These are phyloP conservation scores for Subanguina moxae DNA, from an alignment of 1,140 invertebrate species.

Conservation along the genomic window DNA sequence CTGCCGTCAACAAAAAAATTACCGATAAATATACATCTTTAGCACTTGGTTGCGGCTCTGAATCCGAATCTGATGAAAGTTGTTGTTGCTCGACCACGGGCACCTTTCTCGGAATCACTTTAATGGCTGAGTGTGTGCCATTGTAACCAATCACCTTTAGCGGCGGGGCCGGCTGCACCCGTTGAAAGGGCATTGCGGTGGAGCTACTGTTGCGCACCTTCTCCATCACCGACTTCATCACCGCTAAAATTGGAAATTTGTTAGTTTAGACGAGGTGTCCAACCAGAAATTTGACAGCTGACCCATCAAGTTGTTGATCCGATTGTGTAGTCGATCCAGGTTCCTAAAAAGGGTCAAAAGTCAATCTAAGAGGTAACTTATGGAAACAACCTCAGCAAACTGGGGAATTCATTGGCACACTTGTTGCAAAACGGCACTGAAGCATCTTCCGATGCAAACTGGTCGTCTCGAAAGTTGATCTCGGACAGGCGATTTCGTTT, in stretches of 20 bases:
- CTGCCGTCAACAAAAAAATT: too few species aligned
- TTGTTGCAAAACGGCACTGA: slow-evolving; percentile 19
- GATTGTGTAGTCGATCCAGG: slow-evolving; percentile 14
- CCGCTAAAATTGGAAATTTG: too few species aligned
- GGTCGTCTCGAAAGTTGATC: neutral
- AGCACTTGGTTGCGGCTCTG: neutral
- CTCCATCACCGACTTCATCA: neutral
- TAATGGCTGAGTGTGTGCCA: neutral
- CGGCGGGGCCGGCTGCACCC: neutral
- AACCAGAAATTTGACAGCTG: too few species aligned
- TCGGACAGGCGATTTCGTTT: neutral
- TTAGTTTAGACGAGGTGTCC: too few species aligned
- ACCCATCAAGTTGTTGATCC: slow-evolving; percentile 9
- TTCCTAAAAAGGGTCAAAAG: neutral
- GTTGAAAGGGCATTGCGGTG: neutral
- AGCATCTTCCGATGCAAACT: neutral
- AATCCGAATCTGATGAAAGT: neutral
- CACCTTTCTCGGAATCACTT: neutral
- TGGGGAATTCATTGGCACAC: slow-evolving; percentile 16
- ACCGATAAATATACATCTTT: slow-evolving; percentile 5
- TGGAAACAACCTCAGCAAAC: slow-evolving; percentile 9
- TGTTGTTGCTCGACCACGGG: neutral
- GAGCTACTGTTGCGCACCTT: neutral
- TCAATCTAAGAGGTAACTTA: neutral
- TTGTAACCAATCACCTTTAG: neutral